Evolutionary conservation across 2,113 vertebrate genomes (phyloP).

Genomic region (Poecile atricapillus): DNA sequence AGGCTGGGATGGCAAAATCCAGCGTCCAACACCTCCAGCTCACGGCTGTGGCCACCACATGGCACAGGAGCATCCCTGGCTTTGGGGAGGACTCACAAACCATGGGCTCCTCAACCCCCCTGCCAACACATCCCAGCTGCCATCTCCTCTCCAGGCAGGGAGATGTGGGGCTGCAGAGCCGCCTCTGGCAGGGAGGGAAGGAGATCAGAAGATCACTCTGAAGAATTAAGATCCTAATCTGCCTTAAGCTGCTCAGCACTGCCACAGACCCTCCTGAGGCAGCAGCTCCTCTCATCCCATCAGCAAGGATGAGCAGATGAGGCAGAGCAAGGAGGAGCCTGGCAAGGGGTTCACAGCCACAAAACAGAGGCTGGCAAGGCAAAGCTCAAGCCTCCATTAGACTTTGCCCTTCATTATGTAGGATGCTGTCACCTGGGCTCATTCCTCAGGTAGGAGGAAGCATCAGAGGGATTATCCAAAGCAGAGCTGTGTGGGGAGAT

Average conservation of each 20-base stretch:
- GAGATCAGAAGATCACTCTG: constrained; percentile 45
- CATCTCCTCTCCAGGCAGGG: not conserved
- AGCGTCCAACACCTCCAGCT: accelerated
- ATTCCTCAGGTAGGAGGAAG: constrained; percentile 20
- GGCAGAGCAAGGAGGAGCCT: not conserved
- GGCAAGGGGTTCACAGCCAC: not conserved
- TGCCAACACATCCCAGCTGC: not conserved
- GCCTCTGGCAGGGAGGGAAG: not conserved
- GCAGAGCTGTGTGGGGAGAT: not conserved
- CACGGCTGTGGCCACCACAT: accelerated
- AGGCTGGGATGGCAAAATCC: not conserved
- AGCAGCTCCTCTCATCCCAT: constrained; percentile 10
- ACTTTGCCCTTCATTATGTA: not conserved
- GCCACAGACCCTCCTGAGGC: not conserved
- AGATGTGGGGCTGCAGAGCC: not conserved
- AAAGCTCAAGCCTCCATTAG: not conserved
- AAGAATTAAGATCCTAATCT: constrained; percentile 46
- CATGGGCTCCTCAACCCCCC: accelerated
- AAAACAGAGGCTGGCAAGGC: not conserved
- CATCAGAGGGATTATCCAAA: constrained; percentile 21
- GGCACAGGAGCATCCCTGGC: accelerated
- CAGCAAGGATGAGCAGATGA: not conserved
- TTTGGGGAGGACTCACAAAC: not conserved
- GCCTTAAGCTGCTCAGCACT: not conserved
- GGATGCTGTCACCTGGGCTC: not conserved